Evolutionary conservation across 2,797 vertebrate species (phyloP).

Genomic region (Amniataba percoides): DNA sequence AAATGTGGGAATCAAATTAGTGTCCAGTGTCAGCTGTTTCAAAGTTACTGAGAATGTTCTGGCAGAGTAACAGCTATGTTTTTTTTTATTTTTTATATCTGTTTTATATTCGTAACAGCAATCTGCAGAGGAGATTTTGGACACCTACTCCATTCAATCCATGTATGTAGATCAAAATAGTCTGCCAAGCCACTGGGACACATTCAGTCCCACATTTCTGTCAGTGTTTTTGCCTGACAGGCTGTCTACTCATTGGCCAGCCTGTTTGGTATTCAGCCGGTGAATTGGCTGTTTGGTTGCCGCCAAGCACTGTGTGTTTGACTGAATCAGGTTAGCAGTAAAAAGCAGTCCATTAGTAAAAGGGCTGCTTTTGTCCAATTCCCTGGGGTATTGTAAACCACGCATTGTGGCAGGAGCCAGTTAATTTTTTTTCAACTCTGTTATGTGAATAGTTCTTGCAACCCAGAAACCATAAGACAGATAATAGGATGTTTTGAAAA

Average conservation of each 20-base stretch:
- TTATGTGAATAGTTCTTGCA: constrained; percentile 5
- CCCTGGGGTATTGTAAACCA: constrained; percentile 38
- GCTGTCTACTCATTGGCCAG: constrained; percentile 31
- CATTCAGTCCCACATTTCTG: constrained; percentile 30
- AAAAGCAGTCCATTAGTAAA: constrained; percentile 60
- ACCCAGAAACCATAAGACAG: not conserved
- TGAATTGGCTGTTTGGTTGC: constrained; percentile 54
- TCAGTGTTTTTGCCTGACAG: constrained; percentile 42
- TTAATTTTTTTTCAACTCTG: not conserved
- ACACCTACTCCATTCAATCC: not conserved
- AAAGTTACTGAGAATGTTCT: not conserved
- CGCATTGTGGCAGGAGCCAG: constrained; percentile 3
- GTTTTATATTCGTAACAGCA: not conserved
- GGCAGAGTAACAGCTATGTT: not conserved
- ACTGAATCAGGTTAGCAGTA: constrained; percentile 68
- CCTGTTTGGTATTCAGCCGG: constrained; percentile 67
- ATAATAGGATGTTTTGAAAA: not conserved
- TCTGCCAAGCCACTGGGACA: constrained; percentile 29
- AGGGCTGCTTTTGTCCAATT: constrained; percentile 33
- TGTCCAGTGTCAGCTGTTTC: not conserved
- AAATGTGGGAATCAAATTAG: not conserved
- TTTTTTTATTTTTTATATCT: not conserved
- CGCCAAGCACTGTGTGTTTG: constrained; percentile 53
- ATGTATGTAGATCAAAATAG: not conserved
- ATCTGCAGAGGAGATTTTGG: constrained; percentile 5